Evolutionary conservation across 2,797 vertebrate species (phyloP).

Genomic region (Gymnocypris eckloni): DNA sequence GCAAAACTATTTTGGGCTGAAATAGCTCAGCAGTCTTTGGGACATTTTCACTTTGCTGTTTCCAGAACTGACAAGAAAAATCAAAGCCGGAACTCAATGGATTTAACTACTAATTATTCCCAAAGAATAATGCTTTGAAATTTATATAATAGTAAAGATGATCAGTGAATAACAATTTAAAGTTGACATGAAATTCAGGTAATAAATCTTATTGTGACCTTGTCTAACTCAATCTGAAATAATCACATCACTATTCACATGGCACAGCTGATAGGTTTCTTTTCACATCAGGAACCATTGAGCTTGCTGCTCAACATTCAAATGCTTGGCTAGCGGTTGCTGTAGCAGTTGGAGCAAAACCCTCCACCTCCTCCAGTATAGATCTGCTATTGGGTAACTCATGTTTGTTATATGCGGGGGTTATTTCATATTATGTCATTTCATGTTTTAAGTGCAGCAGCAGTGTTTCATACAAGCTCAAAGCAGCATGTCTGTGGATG

Average conservation of each 20-base stretch:
- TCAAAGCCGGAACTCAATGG: not conserved
- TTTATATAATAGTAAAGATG: not conserved
- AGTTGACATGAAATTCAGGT: not conserved
- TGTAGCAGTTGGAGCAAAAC: not conserved
- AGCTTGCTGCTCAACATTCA: not conserved
- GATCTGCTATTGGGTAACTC: not conserved
- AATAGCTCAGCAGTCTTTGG: constrained; percentile 7
- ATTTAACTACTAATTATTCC: not conserved
- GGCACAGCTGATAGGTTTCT: not conserved
- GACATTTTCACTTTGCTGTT: not conserved
- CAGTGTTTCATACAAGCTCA: not conserved
- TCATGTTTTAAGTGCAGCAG: not conserved
- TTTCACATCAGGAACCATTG: not conserved
- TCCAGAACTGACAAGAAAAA: constrained; percentile 8
- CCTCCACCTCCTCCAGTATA: not conserved
- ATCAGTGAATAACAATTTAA: not conserved
- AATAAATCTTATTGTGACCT: not conserved
- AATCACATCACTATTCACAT: not conserved
- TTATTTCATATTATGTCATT: too few species aligned
- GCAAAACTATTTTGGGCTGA: constrained; percentile 31
- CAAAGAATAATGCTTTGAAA: not conserved
- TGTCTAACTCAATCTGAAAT: not conserved
- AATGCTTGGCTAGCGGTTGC: not conserved
- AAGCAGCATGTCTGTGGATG: not conserved
- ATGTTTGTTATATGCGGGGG: not conserved